Evolutionary conservation across 1,140 invertebrate species (phyloP).

Genomic region (Nephotettix cincticeps): DNA sequence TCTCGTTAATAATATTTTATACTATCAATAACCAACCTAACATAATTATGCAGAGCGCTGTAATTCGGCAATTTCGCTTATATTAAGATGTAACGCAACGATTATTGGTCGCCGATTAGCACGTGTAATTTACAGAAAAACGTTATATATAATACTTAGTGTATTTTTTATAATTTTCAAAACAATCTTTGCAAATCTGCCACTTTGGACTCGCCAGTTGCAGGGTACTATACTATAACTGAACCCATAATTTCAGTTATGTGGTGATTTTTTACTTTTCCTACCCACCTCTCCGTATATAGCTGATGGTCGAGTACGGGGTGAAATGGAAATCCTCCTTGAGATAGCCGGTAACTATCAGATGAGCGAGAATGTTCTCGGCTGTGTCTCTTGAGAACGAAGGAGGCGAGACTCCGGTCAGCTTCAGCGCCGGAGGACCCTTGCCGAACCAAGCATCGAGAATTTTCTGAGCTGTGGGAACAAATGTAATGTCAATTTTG

Average conservation of each 20-base stretch:
- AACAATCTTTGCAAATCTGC: too few species aligned
- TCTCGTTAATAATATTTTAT: too few species aligned
- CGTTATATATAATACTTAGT: too few species aligned
- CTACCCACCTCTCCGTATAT: conserved; percentile 35
- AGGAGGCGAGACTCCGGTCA: conserved; percentile 57
- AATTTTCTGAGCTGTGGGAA: conserved; percentile 62
- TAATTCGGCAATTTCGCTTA: too few species aligned
- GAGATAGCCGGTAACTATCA: conserved; percentile 75
- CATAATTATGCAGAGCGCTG: too few species aligned
- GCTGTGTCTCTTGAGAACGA: conserved; percentile 58
- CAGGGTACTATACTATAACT: neutral
- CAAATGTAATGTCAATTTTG: too few species aligned
- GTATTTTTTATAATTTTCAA: neutral
- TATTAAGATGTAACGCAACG: too few species aligned
- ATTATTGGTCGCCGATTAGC: too few species aligned
- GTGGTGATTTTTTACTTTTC: too few species aligned
- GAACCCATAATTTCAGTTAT: neutral
- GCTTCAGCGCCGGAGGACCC: conserved; percentile 60
- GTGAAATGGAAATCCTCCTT: conserved; percentile 90
- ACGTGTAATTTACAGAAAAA: neutral
- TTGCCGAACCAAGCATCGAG: conserved; percentile 78
- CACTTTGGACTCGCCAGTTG: neutral
- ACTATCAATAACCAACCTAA: too few species aligned
- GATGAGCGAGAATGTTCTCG: conserved; percentile 70
- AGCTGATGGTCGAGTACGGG: conserved; percentile 40